phyloP scores from a whole-genome alignment of 2,888 invertebrate species.

The Coecobrya sp. region DNA sequence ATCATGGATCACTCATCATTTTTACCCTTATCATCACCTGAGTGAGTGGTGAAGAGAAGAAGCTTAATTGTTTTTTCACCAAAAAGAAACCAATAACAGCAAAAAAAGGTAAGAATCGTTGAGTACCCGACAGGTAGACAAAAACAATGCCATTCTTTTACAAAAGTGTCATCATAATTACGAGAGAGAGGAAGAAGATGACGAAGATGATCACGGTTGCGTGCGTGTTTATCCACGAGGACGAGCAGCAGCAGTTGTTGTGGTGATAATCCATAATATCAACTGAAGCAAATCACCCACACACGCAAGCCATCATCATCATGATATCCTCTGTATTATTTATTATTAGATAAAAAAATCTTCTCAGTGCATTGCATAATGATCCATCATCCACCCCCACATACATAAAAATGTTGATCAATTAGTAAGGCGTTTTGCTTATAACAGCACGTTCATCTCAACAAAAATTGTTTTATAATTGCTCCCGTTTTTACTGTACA shows the following conservation, averaged over 20 bases:
- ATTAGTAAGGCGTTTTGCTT: constrained; percentile 27
- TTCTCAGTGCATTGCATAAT: not conserved
- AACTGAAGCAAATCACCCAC: constrained; percentile 25
- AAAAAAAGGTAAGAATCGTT: not conserved
- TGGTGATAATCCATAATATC: constrained; percentile 7
- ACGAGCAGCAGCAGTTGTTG: not conserved
- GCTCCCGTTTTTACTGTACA: not conserved
- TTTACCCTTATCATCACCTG: not conserved
- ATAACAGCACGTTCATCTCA: not conserved
- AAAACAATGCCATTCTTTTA: not conserved
- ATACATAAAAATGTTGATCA: not conserved
- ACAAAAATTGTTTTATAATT: constrained; percentile 54
- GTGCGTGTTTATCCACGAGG: not conserved
- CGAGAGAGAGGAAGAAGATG: not conserved
- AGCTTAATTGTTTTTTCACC: constrained; percentile 10
- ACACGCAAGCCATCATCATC: constrained; percentile 36
- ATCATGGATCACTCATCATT: not conserved
- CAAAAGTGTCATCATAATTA: not conserved
- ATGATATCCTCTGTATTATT: not conserved
- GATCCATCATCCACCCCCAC: constrained; percentile 15
- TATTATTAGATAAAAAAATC: not conserved
- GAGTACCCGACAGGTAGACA: not conserved
- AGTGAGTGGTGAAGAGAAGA: not conserved
- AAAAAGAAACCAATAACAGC: not conserved
- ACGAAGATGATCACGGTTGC: not conserved